Evolutionary conservation across 37 sponge, comb jelly and placozoan genomes (phyloP), one percentile per base, ranked within the genome.

Genomic region (Cladorhizidae sp.): DNA sequence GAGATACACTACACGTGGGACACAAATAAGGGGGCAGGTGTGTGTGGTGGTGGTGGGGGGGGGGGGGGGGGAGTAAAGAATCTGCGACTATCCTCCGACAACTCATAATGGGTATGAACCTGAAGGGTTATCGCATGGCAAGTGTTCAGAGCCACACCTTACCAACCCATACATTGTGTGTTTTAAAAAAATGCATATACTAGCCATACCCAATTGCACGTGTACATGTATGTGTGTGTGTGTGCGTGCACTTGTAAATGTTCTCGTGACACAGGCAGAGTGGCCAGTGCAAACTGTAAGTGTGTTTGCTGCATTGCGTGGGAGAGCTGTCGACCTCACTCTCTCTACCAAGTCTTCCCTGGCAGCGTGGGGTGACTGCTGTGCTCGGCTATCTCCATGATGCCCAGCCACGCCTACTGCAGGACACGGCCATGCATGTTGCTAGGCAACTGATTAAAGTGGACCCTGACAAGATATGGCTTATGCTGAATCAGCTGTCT

Each of bases 381-480:
- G 81, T 82, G 67, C 52, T 81, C 8, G 83, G 83, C 1, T 90
- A 90, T 73, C 83, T 90, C 29, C 54, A 45, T 42, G 8, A 2
- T 18, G 38, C 49, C 37, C 91, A 90, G 67, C 91, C 87, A 64
- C 55, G 42, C 6, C 28, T n/a, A 7, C 73, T 90, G 39, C 87
- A 76, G 26, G 32, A 54, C 9, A 26, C 71, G 17, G 76, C 72
- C 35, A 20, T n/a, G 26, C 41, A 39, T 29, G 70, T 82, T 40
- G 41, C 86, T 62, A 35, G 26, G 1, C 37, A 23, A 1, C 65
- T 90, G 15, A 32, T 72, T 33, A 28, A 0, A 0, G 2, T 15
- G n/a, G 68, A 90, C 67, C 73, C 87, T 0, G 87, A 90, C 41
- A 20, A 40, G 23, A 54, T 86, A 32, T 90, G 91, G 91, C 72